These are phyloP conservation scores for Diuraphis noxia DNA, from an alignment of 1,140 invertebrate genomes.

Conservation along the genomic window DNA sequence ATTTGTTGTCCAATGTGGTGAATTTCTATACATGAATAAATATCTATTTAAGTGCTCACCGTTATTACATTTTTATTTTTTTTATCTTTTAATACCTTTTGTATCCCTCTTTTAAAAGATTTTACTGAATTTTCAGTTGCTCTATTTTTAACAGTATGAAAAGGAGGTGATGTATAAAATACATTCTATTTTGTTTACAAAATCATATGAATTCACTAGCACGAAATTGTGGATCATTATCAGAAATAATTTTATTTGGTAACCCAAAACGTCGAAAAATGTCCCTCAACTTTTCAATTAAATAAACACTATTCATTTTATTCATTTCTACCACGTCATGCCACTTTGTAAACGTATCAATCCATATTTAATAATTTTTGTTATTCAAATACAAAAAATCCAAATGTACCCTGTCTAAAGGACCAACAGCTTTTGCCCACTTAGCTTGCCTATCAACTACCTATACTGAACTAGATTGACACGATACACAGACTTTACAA, in stretches of 20 bases:
- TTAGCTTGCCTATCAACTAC: slow-evolving; percentile 56
- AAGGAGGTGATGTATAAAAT: slow-evolving; percentile 56
- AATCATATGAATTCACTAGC: slow-evolving; percentile 57
- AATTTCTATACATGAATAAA: too few relatives aligned
- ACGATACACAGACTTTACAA: not conserved
- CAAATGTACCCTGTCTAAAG: slow-evolving; percentile 44
- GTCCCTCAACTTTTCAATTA: slow-evolving; percentile 55
- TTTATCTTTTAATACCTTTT: too few relatives aligned
- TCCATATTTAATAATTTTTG: too few relatives aligned
- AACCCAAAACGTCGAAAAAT: slow-evolving; percentile 57
- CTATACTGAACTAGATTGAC: too few relatives aligned
- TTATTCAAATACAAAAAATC: too few relatives aligned
- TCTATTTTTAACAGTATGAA: slow-evolving; percentile 58
- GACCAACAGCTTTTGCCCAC: slow-evolving; percentile 59
- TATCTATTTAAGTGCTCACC: too few relatives aligned
- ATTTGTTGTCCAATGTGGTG: too few relatives aligned
- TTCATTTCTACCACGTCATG: too few relatives aligned
- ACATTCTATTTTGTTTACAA: slow-evolving; percentile 56
- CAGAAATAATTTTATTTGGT: slow-evolving; percentile 56
- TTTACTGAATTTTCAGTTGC: slow-evolving; percentile 60
- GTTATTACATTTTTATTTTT: too few relatives aligned
- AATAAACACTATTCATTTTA: not conserved
- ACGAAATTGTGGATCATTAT: slow-evolving; percentile 58
- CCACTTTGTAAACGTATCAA: too few relatives aligned
- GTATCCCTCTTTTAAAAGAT: slow-evolving; percentile 13